phyloP scores from a whole-genome alignment of 2,113 vertebrate species.

The Rafetus swinhoei region DNA sequence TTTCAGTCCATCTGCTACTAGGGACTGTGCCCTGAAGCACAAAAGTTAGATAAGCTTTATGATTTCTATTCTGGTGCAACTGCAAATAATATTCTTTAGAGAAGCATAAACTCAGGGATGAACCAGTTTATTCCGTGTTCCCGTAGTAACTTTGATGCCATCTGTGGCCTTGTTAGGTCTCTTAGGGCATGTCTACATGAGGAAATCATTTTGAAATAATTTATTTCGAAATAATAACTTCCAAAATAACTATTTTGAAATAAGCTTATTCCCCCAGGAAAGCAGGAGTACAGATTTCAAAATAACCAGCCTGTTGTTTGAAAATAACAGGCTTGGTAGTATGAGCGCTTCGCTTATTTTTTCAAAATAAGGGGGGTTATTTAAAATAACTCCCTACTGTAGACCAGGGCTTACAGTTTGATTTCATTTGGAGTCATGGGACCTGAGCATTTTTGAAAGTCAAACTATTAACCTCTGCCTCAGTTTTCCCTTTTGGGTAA shows the following conservation, averaged over 20 bases:
- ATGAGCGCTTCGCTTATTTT: no score
- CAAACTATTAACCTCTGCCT: conserved; percentile 24
- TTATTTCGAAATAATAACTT: no score
- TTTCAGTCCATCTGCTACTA: neutral
- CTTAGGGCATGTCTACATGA: neutral
- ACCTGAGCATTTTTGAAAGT: conserved; percentile 9
- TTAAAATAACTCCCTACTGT: no score
- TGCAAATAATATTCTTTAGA: neutral
- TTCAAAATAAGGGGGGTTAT: no score
- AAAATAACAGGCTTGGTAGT: no score
- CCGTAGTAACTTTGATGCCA: neutral
- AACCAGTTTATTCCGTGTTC: neutral
- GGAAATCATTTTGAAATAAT: no score
- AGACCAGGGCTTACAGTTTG: neutral
- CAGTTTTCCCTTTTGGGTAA: conserved; percentile 38
- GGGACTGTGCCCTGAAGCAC: neutral
- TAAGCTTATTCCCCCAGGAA: no score
- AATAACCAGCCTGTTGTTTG: no score
- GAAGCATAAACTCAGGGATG: neutral
- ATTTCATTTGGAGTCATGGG: neutral
- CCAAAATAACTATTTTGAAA: no score
- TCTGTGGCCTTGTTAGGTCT: neutral
- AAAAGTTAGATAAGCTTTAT: neutral
- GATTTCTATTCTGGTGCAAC: neutral
- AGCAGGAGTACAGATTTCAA: no score